Base-by-base conservation (phyloP, 2,888 invertebrate genomes). In the Hydropsyche betteni region DNA sequence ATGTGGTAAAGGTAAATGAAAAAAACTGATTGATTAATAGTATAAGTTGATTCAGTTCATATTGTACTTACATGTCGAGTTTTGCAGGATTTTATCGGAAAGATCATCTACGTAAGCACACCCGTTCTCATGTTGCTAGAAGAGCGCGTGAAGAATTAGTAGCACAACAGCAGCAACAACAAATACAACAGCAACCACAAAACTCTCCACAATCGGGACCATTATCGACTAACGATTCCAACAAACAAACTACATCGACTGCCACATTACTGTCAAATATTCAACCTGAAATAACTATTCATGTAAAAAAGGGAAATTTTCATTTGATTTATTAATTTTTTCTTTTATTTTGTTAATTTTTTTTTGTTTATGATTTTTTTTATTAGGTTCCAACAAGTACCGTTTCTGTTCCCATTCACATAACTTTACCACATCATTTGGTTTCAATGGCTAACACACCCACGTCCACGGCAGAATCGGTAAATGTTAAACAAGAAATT, bases 71-170 rank as follows among this genome's bases (percentile, higher is more conserved):
- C 8, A 24, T 5, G 7, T 69, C 2, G 76, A 81, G 80, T 76
- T 78, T 79, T 80, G 82, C 83, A 87, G 92, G 92, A 51, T 93
- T 93, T 83, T 93, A 93, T 83, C 88, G 93, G 74, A 94, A 93
- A 82, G 94, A 94, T 83, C 94, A 94, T 84, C 84, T 94, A 70
- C 88, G 93, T 81, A 94, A 94, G 83, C 94, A 94, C 84, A 90
- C 92, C 24, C 89, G 93, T 69, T 93, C 93, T 78, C 94, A 94
- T 84, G 88, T 92, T 81, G 90, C 91, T n/a, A 90, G 92, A 81
- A 88, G 93, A 52, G 90, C 92, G 70, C 92, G 93, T 79, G 93
- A 93, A 82, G 92, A 92, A 83, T 88, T 89, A 74, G 86, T 84
- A 79, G 86, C 84, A 75, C 83, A 83, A 73, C 82, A 85, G 78